Conservation (phyloP, 2,888 invertebrate genomes). For the Nemotelus pantherinus region DNA sequence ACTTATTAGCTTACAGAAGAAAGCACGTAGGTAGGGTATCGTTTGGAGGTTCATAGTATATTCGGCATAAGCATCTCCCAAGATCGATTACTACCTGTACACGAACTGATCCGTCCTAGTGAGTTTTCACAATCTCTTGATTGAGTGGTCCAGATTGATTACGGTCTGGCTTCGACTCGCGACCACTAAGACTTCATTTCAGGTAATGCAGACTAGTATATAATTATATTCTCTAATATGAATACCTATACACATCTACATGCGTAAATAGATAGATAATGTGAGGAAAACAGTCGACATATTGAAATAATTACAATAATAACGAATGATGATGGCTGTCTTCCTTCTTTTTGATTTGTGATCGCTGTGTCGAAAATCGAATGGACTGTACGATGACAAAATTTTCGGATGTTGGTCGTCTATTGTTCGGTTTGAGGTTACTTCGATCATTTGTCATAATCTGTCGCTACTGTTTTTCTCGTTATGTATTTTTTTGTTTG, state of each 20-base stretch:
- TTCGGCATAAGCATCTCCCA: too few relatives aligned
- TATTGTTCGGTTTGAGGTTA: neutral
- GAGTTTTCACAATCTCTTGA: neutral
- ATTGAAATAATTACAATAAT: neutral
- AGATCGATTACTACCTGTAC: too few relatives aligned
- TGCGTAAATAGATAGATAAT: neutral
- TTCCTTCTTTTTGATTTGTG: neutral
- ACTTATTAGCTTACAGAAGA: neutral
- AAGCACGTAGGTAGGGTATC: neutral
- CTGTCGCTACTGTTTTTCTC: too few relatives aligned
- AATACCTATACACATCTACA: too few relatives aligned
- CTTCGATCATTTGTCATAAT: too few relatives aligned
- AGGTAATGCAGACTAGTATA: neutral
- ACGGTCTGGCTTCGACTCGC: neutral
- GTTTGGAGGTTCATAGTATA: too few relatives aligned
- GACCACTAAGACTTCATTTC: neutral
- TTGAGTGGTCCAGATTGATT: neutral
- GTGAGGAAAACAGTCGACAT: neutral
- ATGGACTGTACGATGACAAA: neutral
- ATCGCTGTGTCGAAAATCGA: neutral
- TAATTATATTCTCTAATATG: too few relatives aligned
- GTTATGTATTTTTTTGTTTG: too few relatives aligned
- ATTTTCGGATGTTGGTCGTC: neutral
- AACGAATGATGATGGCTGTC: neutral
- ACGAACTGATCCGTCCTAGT: too few relatives aligned